These are phyloP conservation scores for Chaetops frenatus DNA, from an alignment of 2,113 vertebrate genomes.

Conservation along the genomic window DNA sequence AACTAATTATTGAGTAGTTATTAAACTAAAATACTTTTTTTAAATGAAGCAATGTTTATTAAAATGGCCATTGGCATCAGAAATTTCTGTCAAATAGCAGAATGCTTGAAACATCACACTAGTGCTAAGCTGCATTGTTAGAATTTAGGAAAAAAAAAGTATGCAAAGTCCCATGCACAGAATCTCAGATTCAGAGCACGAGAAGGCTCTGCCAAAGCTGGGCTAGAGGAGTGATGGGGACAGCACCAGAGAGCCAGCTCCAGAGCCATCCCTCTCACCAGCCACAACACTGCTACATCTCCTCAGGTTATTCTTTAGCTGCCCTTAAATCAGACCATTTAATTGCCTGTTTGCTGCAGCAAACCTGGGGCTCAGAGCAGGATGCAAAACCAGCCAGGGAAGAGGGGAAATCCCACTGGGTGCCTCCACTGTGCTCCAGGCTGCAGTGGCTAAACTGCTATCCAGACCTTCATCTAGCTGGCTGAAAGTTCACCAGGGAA, in stretches of 20 bases:
- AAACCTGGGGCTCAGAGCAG: background rate
- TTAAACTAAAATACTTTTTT: background rate
- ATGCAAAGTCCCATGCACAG: background rate
- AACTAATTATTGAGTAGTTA: background rate
- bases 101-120: background rate
- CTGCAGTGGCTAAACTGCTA: background rate
- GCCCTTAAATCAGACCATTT: background rate
- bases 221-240: background rate
- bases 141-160: background rate
- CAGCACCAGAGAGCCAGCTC: background rate
- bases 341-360: background rate
- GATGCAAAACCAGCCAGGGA: background rate
- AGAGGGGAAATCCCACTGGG: background rate
- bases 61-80: background rate
- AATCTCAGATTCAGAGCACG: fast-evolving
- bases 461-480: background rate
- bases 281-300: background rate
- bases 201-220: background rate
- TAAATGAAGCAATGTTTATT: background rate
- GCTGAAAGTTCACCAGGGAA: background rate
- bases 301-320: background rate
- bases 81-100: background rate
- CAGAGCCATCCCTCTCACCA: background rate
- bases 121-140: background rate
- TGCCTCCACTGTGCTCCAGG: background rate